Base-by-base conservation (phyloP, 2,888 invertebrate species). In the Metacarcinus magister region DNA sequence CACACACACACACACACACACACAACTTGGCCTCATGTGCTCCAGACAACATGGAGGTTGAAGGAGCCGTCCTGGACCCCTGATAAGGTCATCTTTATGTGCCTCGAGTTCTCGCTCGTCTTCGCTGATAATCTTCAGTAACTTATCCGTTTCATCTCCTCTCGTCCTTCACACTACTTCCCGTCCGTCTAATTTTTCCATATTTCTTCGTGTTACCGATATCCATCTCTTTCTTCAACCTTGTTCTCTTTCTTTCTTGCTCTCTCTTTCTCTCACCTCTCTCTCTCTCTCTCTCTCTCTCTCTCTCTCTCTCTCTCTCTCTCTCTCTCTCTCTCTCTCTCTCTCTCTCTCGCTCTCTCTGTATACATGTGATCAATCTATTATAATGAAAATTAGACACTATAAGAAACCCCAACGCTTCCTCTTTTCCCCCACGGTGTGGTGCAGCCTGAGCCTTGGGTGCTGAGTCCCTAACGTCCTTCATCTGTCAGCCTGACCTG, bases 221-320 rank as follows among this genome's bases (percentile, higher is more conserved):
- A 92, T 48, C 54, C 92, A 92, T 92, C 92, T 92, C 92, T 92
- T 32, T 92, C 92, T 94, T 39, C 39, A 7, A 4, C 32, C 87
- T 87, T 43, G 28, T 13, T 94, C 94, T 94, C 94, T 94, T 32
- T 94, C 94, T 94, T 44, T 94, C 94, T 94, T n/a, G 39, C 94
- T 82, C 75, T 75, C 82, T 94, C 82, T 43, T 46, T 39, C 43
- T 82, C 23, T 67, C 87, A 46, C 92, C 0, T 4, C 10, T 48
- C 4, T 19, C 82, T 43, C 82, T 39, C 43, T 82, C 23, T 67
- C 87, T 87, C 39, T 87, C 87, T 87, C 39, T 75, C 87, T 87
- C n/a, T 32, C 87, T 39, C 39, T 87, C 39, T 87, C 39, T 32
- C 87, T 39, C n/a, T 87, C 82, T 39, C 32, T 87, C 32, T 87